Percentiles rank a stretch among this genome's conserved stretches.
phyloP scores from a whole-genome alignment of 1,140 invertebrate genomes.

The Manduca sexta region DNA sequence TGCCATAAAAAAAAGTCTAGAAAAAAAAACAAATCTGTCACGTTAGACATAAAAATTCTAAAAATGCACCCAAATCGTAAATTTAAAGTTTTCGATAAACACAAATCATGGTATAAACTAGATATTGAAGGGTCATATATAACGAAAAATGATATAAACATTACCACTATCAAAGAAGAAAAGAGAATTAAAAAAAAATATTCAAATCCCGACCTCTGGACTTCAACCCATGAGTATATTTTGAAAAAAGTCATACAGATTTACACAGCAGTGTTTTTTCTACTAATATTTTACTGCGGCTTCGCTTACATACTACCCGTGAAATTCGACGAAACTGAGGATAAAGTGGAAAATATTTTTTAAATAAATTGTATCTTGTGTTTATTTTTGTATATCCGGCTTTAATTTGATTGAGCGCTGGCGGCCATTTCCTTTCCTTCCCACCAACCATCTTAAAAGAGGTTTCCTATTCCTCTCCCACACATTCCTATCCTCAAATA shows the following conservation, averaged over 20 bases:
- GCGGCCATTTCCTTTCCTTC: too few relatives aligned
- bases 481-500: too few relatives aligned
- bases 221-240: background rate
- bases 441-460: too few relatives aligned
- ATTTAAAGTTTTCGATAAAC: constrained; percentile 14
- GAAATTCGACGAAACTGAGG: background rate
- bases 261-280: background rate
- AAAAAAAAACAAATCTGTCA: too few relatives aligned
- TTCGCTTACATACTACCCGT: constrained; percentile 2
- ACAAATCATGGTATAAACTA: constrained; percentile 36
- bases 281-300: background rate
- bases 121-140: constrained; percentile 29
- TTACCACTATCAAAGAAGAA: too few relatives aligned
- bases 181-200: too few relatives aligned
- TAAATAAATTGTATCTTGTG: background rate
- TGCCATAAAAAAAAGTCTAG: too few relatives aligned
- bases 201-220: background rate
- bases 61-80: too few relatives aligned
- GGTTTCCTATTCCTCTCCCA: too few relatives aligned
- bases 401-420: background rate
- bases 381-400: background rate
- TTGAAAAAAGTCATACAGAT: background rate
- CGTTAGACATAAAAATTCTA: too few relatives aligned
- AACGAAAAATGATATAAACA: constrained; percentile 12
- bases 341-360: too few relatives aligned